Percentiles rank a stretch among this genome's conserved stretches.
phyloP scores from a whole-genome alignment of 2,888 invertebrate species.

The Xylocampa areola region DNA sequence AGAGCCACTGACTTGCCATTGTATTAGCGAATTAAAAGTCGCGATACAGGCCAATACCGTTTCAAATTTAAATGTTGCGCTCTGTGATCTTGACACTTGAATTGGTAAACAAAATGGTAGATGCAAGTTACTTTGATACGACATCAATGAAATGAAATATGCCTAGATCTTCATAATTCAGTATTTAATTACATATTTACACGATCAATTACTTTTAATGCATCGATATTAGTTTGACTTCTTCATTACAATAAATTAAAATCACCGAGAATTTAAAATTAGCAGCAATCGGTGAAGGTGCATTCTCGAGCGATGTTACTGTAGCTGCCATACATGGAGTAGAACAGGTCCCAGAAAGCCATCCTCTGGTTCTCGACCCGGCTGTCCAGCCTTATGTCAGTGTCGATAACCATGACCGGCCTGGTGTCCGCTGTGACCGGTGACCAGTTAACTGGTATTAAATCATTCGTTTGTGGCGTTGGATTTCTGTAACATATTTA shows the following conservation, averaged over 20 bases:
- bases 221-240: constrained; percentile 8
- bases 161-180: constrained; percentile 6
- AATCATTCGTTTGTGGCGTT: constrained; percentile 68
- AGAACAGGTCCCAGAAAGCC: constrained; percentile 85
- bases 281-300: constrained; percentile 47
- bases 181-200: constrained; percentile 33
- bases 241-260: constrained; percentile 14
- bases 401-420: constrained; percentile 78
- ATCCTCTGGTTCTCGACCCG: constrained; percentile 77
- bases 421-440: constrained; percentile 68
- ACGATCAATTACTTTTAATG: constrained; percentile 7
- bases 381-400: constrained; percentile 68
- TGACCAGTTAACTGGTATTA: constrained; percentile 75
- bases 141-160: constrained; percentile 2
- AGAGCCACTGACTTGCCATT: constrained; percentile 59
- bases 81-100: constrained; percentile 20
- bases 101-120: constrained; percentile 5
- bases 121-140: too few species aligned
- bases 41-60: constrained; percentile 30
- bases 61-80: constrained; percentile 5
- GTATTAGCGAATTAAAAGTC: constrained; percentile 46
- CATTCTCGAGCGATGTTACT: constrained; percentile 72
- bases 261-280: constrained; percentile 12
- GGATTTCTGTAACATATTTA: constrained; percentile 77
- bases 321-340: constrained; percentile 74